Conservation (phyloP, 2,797 vertebrate genomes). For the Chaunax sp. region DNA sequence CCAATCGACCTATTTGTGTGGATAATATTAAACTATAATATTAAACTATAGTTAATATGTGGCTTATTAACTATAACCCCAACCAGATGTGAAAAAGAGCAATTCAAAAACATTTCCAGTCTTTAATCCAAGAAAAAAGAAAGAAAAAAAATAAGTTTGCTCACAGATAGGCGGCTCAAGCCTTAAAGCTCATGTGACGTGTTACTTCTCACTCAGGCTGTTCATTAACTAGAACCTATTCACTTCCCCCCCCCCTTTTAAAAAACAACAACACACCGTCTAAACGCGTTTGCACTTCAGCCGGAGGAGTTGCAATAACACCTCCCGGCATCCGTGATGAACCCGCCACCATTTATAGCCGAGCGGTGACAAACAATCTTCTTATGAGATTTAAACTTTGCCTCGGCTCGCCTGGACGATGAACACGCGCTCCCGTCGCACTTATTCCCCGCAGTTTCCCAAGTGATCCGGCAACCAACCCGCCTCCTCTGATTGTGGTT, state of each 20-base stretch:
- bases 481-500: constrained; percentile 66
- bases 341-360: constrained; percentile 84
- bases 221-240: constrained; percentile 45
- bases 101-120: constrained; percentile 39
- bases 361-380: constrained; percentile 83
- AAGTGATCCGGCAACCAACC: constrained; percentile 57
- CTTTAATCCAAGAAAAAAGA: background rate
- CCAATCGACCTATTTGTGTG: constrained; percentile 12
- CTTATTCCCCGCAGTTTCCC: constrained; percentile 48
- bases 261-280: background rate
- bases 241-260: constrained; percentile 1
- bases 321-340: constrained; percentile 66
- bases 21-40: constrained; percentile 27
- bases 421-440: constrained; percentile 70
- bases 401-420: constrained; percentile 79
- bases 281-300: constrained; percentile 26
- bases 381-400: constrained; percentile 86
- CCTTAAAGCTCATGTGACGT: constrained; percentile 49
- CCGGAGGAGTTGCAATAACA: constrained; percentile 66
- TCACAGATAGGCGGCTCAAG: constrained; percentile 30
- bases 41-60: too few relatives aligned
- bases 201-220: constrained; percentile 23
- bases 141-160: constrained; percentile 46
- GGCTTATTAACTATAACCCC: constrained; percentile 61
- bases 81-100: constrained; percentile 62